Percentiles rank a stretch among this genome's conserved stretches.
phyloP scores from a whole-genome alignment of 2,113 vertebrate genomes.

The Aviceda subcristata region DNA sequence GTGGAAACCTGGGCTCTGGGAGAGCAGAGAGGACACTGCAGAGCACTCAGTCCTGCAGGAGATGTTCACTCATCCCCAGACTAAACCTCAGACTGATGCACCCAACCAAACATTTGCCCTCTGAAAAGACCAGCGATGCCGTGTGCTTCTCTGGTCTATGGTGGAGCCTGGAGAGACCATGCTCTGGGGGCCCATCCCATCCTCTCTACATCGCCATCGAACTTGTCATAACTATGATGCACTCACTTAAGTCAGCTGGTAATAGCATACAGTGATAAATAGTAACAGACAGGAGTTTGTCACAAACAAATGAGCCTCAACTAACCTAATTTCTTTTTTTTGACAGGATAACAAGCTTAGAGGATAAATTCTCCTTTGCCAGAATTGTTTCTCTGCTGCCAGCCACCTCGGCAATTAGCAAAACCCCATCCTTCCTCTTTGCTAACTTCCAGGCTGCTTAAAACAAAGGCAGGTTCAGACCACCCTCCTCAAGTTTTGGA shows the following conservation, averaged over 20 bases:
- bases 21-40: neutral
- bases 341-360: constrained; percentile 56
- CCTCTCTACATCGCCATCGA: neutral
- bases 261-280: neutral
- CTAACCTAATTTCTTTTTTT: constrained; percentile 51
- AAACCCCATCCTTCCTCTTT: neutral
- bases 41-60: neutral
- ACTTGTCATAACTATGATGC: neutral
- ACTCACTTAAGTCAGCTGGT: neutral
- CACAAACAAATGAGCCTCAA: constrained; percentile 56
- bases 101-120: neutral
- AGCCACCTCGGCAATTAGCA: constrained; percentile 33
- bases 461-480: neutral
- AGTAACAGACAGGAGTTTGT: constrained; percentile 26
- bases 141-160: fast-evolving
- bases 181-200: neutral
- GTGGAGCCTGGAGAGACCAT: neutral
- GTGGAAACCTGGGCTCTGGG: neutral
- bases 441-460: neutral
- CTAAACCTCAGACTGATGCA: neutral
- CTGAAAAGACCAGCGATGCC: neutral
- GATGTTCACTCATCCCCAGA: neutral
- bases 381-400: constrained; percentile 7
- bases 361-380: constrained; percentile 35
- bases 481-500: neutral